Evolutionary conservation across 2,113 vertebrate genomes (phyloP), one percentile per base, ranked within the genome.

Genomic region (Motacilla tschutschensis): DNA sequence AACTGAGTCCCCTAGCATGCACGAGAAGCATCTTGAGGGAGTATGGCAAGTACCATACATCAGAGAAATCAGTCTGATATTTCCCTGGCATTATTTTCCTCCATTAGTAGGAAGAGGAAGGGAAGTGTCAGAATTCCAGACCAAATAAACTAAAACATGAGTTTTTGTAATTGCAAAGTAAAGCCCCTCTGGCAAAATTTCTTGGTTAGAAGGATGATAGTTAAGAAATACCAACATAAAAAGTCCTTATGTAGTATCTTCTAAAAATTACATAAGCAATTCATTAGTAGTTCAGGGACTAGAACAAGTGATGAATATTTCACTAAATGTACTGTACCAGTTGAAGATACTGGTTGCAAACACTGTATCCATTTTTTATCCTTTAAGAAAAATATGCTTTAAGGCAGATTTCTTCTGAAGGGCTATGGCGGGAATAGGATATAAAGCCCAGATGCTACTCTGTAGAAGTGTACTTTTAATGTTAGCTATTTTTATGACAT

Each of bases 301-400:
- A 58, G 77, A 92, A 64, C 47, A 91, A 94, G 63, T 65, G 71
- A 91, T 93, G 80, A 89, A 89, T 93, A 93, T 88, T 92, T 91
- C 67, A 89, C n/a, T 76, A 91, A 85, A 88, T 59, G 36, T 86
- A 29, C 88, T 51, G 15, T 33, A 33, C 33, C 33, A 33, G 33
- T 55, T 83, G 78, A 46, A 91, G 46, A 75, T 71, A 72, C 46
- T 54, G 75, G 54, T 67, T 82, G 60, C 76, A 86, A 91, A 88
- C 63, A 63, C 43, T 79, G 16, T 43, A 85, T 72, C 83, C 50
- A 82, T 92, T 93, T 92, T 78, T 88, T 77, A 88, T 87, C 74
- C 80, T 89, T 41, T 78, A 75, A 73, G 54, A 63, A 91, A 65
- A 89, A 51, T 62, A 29, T 55, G 36, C 71, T 93, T 81, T 83